A percentile compares a stretch with the other conserved stretches of the same genome.
phyloP scores from a whole-genome alignment of 2,797 vertebrate genomes.

The Argyrosomus regius region DNA sequence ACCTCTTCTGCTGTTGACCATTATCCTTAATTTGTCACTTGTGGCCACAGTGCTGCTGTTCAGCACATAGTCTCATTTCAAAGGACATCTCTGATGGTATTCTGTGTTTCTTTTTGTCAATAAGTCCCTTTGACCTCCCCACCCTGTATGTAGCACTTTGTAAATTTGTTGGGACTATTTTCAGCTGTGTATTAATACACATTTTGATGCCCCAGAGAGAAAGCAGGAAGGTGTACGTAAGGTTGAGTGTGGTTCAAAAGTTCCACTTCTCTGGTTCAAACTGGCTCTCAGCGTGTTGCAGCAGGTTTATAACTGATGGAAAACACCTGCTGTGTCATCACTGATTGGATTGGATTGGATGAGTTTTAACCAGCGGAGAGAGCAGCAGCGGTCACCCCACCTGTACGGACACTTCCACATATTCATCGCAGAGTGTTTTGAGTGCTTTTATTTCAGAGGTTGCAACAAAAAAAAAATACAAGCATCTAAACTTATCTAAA shows the following conservation, averaged over 20 bases:
- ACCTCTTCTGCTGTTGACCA: background rate
- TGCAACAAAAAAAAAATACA: conserved; percentile 21
- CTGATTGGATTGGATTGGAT: background rate
- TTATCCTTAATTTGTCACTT: background rate
- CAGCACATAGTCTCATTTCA: background rate
- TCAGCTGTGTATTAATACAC: background rate
- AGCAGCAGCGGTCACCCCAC: background rate
- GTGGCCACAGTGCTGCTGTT: background rate
- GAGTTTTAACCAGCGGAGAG: background rate
- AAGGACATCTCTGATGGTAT: background rate
- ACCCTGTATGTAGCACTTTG: background rate
- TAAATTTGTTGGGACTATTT: background rate
- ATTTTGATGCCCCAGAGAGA: background rate
- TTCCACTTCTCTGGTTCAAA: background rate
- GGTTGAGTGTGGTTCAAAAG: too few relatives aligned
- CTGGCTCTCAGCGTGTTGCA: background rate
- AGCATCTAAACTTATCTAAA: conserved; percentile 32
- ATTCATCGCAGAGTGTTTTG: background rate
- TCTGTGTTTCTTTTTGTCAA: background rate
- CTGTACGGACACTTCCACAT: background rate
- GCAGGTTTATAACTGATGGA: background rate
- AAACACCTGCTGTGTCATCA: background rate
- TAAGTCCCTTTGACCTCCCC: background rate
- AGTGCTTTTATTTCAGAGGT: conserved; percentile 59
- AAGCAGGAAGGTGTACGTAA: background rate